A percentile compares a stretch with the other conserved stretches of the same genome.
These are phyloP conservation scores for Pogona vitticeps DNA, from an alignment of 2,113 vertebrate species.

Conservation along the genomic window DNA sequence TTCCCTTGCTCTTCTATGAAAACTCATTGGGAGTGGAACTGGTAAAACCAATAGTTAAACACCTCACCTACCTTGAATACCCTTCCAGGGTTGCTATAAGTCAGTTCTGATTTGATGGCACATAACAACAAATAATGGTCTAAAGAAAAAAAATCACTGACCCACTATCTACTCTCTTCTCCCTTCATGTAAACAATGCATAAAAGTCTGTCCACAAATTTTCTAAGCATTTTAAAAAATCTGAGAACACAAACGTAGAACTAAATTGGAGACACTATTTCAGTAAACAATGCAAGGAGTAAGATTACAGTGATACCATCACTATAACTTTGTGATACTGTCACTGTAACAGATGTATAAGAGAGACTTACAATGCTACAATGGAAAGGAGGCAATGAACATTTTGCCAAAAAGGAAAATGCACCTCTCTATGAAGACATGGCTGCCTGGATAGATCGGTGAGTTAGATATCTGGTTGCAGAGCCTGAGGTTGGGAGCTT, in stretches of 20 bases:
- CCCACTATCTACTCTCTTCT: conserved; percentile 48
- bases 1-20: too few relatives aligned
- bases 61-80: too few relatives aligned
- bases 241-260: conserved; percentile 55
- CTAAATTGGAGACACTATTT: conserved; percentile 67
- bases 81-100: too few relatives aligned
- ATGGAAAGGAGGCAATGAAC: conserved; percentile 37
- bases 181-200: conserved; percentile 53
- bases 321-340: too few relatives aligned
- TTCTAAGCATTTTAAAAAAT: conserved; percentile 67
- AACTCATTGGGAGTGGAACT: too few relatives aligned
- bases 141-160: conserved; percentile 44
- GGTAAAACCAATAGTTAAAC: too few relatives aligned
- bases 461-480: too few relatives aligned
- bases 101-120: too few relatives aligned
- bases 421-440: neutral
- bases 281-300: conserved; percentile 51
- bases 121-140: conserved; percentile 52
- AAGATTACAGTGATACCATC: conserved; percentile 68
- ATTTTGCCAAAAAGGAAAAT: neutral
- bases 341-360: conserved; percentile 43
- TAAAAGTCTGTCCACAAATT: conserved; percentile 68
- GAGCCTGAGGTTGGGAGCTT: too few relatives aligned
- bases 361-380: conserved; percentile 47
- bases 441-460: too few relatives aligned